A percentile compares a stretch with the other conserved stretches of the same genome.
These are phyloP conservation scores for Leucophora obtusa DNA, from an alignment of 2,888 invertebrate species.

Conservation along the genomic window DNA sequence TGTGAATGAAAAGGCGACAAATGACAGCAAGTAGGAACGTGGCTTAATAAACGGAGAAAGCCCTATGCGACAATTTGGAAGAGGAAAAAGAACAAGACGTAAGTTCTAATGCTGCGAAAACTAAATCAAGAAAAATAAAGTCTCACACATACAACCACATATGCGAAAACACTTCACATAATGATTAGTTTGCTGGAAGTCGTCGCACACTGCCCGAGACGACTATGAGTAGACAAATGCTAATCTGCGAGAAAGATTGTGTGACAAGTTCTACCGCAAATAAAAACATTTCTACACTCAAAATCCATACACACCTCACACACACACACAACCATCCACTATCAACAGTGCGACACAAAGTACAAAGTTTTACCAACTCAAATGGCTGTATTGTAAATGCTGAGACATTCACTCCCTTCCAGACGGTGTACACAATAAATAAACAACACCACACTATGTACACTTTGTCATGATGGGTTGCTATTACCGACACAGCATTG, in stretches of 20 bases:
- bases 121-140: constrained; percentile 40
- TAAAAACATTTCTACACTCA: constrained; percentile 35
- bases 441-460: constrained; percentile 10
- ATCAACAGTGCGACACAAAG: constrained; percentile 50
- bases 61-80: constrained; percentile 59
- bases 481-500: constrained; percentile 12
- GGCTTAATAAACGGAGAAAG: constrained; percentile 40
- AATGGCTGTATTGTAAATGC: constrained; percentile 37
- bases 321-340: constrained; percentile 29
- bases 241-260: constrained; percentile 62
- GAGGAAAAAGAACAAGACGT: constrained; percentile 63
- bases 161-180: constrained; percentile 16
- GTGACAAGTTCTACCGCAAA: constrained; percentile 71
- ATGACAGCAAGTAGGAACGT: constrained; percentile 29
- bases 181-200: constrained; percentile 44
- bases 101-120: constrained; percentile 51
- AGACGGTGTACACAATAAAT: constrained; percentile 23
- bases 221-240: constrained; percentile 55
- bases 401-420: constrained; percentile 55
- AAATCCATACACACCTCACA: constrained; percentile 36
- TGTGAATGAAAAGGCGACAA: constrained; percentile 58
- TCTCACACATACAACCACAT: constrained; percentile 33
- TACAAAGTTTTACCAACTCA: constrained; percentile 50
- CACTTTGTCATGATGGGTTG: constrained; percentile 4
- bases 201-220: constrained; percentile 36